Evolutionary conservation across 1,140 invertebrate species (phyloP), one percentile per base, ranked within the genome.

Genomic region (Drosophila sechellia): DNA sequence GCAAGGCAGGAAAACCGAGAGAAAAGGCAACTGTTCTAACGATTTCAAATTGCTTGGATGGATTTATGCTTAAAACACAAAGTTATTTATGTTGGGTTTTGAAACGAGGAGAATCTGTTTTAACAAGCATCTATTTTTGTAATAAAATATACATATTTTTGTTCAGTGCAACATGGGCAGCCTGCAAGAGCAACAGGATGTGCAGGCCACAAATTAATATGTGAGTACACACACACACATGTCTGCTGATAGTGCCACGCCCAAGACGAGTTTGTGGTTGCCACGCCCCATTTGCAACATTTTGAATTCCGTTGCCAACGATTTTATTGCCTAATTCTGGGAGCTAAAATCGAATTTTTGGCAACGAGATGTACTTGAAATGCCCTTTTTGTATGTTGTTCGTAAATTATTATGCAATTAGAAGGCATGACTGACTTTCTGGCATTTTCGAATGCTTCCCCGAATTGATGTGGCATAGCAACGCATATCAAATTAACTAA

Each of bases 401-500:
- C 22, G 34, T 25, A 72, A 72, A 81, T 81, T 85, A 85, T 87
- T 70, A 75, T 64, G 74, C 83, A 86, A 86, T 86, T 87, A 86
- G 48, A 31, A 77, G 64, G 74, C 73, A 73, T 74, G 72, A 80
- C 58, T 63, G 73, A 35, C 42, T 52, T 34, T 4, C 15, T 35
- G 42, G 35, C 35, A 42, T 43, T 20, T 22, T 17, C 8, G 42
- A 34, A 20, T 61, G 52, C 20, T 10, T 20, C 35, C 35, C 8
- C 27, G 34, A 45, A 17, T 60, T 52, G 27, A 27, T 27, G 15
- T 61, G 75, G 75, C 68, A 71, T 71, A 49, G 71, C 71, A 75
- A 76, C 63, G 78, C 81, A 85, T 75, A 85, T 86, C 77, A 90
- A 90, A 85, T 90, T 81, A 90, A 85, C 86, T 79, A 74, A 68